A percentile compares a stretch with the other conserved stretches of the same genome.
phyloP scores from a whole-genome alignment of 1,140 invertebrate genomes.

The Drosophila kurseongensis region DNA sequence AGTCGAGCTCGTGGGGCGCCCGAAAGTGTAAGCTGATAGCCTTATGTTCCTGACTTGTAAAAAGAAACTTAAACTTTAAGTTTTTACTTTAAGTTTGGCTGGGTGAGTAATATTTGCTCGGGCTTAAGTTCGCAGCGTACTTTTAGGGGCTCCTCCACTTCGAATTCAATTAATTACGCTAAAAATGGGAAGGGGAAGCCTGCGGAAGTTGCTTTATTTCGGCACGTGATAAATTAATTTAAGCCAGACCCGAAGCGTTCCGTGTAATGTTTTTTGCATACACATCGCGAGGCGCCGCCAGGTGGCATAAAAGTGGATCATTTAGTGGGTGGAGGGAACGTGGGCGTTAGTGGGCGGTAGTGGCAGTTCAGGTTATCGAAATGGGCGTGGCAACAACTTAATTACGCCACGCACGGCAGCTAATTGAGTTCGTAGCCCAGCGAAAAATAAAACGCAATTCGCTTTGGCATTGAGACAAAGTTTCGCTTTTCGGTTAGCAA shows the following conservation, averaged over 20 bases:
- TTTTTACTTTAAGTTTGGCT: conserved; percentile 18
- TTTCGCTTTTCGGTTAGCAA: conserved; percentile 47
- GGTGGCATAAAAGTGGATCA: conserved; percentile 25
- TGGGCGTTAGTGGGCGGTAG: conserved; percentile 23
- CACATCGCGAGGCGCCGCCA: conserved; percentile 16
- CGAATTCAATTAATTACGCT: conserved; percentile 76
- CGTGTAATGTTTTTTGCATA: conserved; percentile 67
- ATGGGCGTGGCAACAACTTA: conserved; percentile 63
- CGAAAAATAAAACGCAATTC: conserved; percentile 60
- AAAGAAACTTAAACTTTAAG: conserved; percentile 36
- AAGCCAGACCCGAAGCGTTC: conserved; percentile 58
- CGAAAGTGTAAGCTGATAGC: conserved; percentile 46
- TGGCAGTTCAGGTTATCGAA: conserved; percentile 13
- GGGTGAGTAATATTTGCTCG: conserved; percentile 11
- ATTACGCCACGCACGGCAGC: conserved; percentile 56
- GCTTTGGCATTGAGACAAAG: conserved; percentile 42
- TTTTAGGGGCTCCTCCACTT: conserved; percentile 35
- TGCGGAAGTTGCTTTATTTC: conserved; percentile 65
- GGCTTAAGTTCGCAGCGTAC: conserved; percentile 6
- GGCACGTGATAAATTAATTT: conserved; percentile 81
- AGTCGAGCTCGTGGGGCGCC: neutral
- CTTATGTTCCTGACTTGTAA: conserved; percentile 2
- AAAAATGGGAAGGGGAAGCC: conserved; percentile 31
- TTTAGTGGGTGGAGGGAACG: neutral
- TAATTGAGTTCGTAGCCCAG: conserved; percentile 66